Evolutionary conservation across 2,797 vertebrate species (phyloP).

Genomic region (Tokudaia muenninki): DNA sequence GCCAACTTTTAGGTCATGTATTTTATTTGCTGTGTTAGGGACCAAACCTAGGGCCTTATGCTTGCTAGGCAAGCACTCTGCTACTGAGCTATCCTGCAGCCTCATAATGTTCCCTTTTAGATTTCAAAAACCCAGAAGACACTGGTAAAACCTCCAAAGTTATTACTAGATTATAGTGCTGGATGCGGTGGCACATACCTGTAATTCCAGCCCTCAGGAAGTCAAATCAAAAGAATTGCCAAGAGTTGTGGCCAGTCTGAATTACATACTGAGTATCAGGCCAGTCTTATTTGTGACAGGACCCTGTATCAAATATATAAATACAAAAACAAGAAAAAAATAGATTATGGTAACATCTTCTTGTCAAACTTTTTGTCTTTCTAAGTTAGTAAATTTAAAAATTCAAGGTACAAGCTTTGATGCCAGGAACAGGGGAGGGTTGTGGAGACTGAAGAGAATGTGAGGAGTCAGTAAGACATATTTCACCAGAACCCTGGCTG

Average conservation of each 20-base stretch:
- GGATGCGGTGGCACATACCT: not conserved
- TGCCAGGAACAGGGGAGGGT: not conserved
- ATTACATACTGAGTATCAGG: not conserved
- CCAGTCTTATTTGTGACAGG: not conserved
- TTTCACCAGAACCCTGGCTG: not conserved
- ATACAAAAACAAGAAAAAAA: not conserved
- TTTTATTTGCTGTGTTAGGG: not conserved
- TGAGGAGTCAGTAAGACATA: not conserved
- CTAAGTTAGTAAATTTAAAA: slow-evolving; percentile 25
- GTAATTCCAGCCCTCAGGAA: not conserved
- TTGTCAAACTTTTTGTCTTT: not conserved
- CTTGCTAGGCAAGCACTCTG: not conserved
- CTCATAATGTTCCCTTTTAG: not conserved
- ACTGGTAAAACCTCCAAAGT: not conserved
- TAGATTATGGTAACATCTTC: not conserved
- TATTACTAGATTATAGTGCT: not conserved
- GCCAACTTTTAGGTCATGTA: not conserved
- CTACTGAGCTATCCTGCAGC: not conserved
- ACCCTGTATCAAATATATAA: not conserved
- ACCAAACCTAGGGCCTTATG: not conserved
- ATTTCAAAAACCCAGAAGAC: not conserved
- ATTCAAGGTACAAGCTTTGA: not conserved
- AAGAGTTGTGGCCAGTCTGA: not conserved
- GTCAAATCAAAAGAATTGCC: not conserved
- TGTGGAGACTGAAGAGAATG: not conserved